Evolutionary conservation across 2,797 vertebrate genomes (phyloP), one percentile per base, ranked within the genome.

Genomic region (Allobates femoralis): DNA sequence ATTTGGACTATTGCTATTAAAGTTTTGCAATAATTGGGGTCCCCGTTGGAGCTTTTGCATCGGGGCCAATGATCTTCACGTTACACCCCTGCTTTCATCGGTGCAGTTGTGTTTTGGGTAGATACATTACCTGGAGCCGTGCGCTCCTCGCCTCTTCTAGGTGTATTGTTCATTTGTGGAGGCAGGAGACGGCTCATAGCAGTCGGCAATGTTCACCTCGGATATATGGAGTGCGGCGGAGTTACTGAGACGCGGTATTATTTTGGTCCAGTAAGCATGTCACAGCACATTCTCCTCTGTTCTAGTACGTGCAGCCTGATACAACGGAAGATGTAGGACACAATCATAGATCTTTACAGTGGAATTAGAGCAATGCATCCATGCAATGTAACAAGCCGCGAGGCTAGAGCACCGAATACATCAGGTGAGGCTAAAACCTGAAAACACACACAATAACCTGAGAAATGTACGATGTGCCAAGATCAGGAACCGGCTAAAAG

Each of bases 251-350:
- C 75, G 81, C 32, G 62, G 90, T 71, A 88, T 79, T 84, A 85
- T 90, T 91, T 89, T 88, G 89, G 69, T 66, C 89, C 89, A 90
- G 79, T 90, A 86, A 88, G 84, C 88, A 89, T 75, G 75, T 78
- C 46, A 37, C 32, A 86, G 58, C 37, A 46, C 87, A 78, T 89
- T 90, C 90, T 88, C 84, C 64, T 88, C 5, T 69, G 26, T 26
- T 53, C 26, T 56, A 58, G 78, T 89, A 78, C 83, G 30, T 79
- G n/a, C 53, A 83, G 46, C 86, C 83, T 79, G 46, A 64, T 85
- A 88, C 12, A 58, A 46, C 79, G 41, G 87, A 58, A 83, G 81
- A 83, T 79, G 69, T 7, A 87, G 41, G 89, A 7, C 60, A 81
- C 46, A 58, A 85, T 30, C 56, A 75, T 69, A 37, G 23, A 56